A percentile compares a stretch with the other conserved stretches of the same genome.
These are phyloP conservation scores for Drosophila kuntzei DNA, from an alignment of 2,888 invertebrate genomes.

Conservation along the genomic window DNA sequence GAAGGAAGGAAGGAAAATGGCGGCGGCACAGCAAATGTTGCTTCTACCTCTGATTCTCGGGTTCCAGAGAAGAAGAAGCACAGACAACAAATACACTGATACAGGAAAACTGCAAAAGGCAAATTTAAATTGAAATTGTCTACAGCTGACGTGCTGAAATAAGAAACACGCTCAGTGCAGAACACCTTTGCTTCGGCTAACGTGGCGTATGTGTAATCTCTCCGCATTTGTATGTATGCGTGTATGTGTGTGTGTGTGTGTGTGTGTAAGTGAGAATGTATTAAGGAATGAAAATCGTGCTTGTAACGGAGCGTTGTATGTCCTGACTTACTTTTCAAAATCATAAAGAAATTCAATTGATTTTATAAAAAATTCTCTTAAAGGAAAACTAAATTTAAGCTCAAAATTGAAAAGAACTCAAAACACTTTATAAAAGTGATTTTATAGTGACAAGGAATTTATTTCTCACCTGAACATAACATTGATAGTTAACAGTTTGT, in stretches of 20 bases:
- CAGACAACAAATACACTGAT: slow-evolving; percentile 15
- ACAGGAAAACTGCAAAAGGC: slow-evolving; percentile 59
- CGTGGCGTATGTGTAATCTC: slow-evolving; percentile 73
- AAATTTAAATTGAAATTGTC: slow-evolving; percentile 81
- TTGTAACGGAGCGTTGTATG: slow-evolving; percentile 21
- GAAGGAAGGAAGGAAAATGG: slow-evolving; percentile 66
- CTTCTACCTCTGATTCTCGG: slow-evolving; percentile 20
- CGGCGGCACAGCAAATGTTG: slow-evolving; percentile 70
- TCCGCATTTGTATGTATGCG: background rate
- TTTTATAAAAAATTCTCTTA: slow-evolving; percentile 6
- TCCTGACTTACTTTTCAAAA: slow-evolving; percentile 35
- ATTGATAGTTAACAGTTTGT: background rate
- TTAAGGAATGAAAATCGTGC: slow-evolving; percentile 39
- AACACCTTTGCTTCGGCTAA: slow-evolving; percentile 45
- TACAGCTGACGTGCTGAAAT: slow-evolving; percentile 71
- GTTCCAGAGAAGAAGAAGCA: slow-evolving; percentile 1
- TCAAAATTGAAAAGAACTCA: background rate
- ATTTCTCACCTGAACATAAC: background rate
- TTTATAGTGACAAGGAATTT: background rate
- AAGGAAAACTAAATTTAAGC: slow-evolving; percentile 3
- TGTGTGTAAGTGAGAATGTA: slow-evolving; percentile 7
- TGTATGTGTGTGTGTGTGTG: slow-evolving; percentile 12
- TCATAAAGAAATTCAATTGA: slow-evolving; percentile 42
- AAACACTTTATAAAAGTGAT: background rate
- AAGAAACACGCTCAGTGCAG: slow-evolving; percentile 54